Evolutionary conservation across 1,140 invertebrate genomes (phyloP), one percentile per base, ranked within the genome.

Genomic region (Choristoneura fumiferana): DNA sequence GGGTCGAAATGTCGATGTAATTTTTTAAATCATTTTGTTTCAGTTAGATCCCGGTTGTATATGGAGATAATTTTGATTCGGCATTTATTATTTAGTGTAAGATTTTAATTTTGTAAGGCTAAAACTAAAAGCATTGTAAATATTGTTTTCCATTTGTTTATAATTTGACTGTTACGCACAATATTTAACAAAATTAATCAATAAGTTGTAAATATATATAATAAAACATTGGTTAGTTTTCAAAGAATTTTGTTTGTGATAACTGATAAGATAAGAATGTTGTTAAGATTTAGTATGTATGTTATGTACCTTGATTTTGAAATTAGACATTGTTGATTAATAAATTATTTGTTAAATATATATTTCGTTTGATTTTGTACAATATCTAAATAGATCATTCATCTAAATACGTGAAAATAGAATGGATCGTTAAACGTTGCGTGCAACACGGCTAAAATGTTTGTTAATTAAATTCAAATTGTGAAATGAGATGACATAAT

Each of bases 181-280:
- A n/a, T 49, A 33, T 22, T 33, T 29, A 4, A 54, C 52, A 54
- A 54, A 54, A 54, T 36, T 2, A 35, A 15, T 17, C 0, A 10
- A 13, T 55, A 38, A 37, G 54, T 55, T 49, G 43, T 49, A 49
- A 49, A 49, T 49, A 49, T 49, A 22, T 49, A 8, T 43, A n/a
- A 43, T 1, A 3, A 29, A 29, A 6, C 22, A 29, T 29, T 29
- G 22, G 4, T 49, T 12, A 49, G 22, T 43, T 58, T 57, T 62
- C 15, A 57, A 59, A 34, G 17, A 60, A 62, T 61, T 52, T 53
- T 62, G n/a, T 69, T 69, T 67, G 70, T 69, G 64, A 73, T 73
- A 73, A 69, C 67, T 60, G 17, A 8, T 49, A 29, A 29, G 18
- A 22, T 33, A 49, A 22, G 18, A 49, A 8, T 49, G 22, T 49